Percentiles rank a stretch among this genome's conserved stretches.
phyloP scores from a whole-genome alignment of 2,797 vertebrate genomes.

The Pangasius larnaudii region DNA sequence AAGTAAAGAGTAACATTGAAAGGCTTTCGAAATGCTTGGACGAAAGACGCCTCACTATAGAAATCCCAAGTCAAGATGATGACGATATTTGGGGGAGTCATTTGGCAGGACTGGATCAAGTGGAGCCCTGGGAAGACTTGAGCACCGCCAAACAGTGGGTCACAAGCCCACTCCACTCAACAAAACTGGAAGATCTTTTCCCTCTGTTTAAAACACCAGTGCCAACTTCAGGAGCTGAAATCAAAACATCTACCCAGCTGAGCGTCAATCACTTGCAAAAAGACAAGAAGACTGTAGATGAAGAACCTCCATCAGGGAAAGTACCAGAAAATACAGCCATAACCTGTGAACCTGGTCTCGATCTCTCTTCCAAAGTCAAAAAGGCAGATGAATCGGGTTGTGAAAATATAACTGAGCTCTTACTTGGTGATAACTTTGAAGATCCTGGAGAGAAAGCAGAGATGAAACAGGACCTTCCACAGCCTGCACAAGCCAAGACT shows the following conservation, averaged over 20 bases:
- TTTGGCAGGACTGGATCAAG: conserved; percentile 83
- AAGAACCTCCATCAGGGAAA: conserved; percentile 23
- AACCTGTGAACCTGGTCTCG: conserved; percentile 6
- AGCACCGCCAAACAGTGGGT: conserved; percentile 87
- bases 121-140: conserved; percentile 92
- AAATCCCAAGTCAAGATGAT: conserved; percentile 67
- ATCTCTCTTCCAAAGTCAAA: conserved; percentile 28
- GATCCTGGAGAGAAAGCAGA: conserved; percentile 57
- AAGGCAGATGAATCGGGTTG: conserved; percentile 44
- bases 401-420: conserved; percentile 48
- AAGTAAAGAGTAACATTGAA: conserved; percentile 54
- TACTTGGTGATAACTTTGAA: conserved; percentile 60
- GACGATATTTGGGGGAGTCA: conserved; percentile 79
- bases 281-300: conserved; percentile 1
- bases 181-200: conserved; percentile 83
- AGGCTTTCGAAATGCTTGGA: conserved; percentile 70
- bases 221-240: conserved; percentile 54
- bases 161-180: conserved; percentile 95
- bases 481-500: conserved; percentile 47
- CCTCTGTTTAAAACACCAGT: conserved; percentile 62
- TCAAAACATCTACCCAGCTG: conserved; percentile 21
- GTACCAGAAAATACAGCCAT: conserved; percentile 4
- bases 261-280: conserved; percentile 11
- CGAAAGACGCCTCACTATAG: conserved; percentile 63
- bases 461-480: conserved; percentile 59